Percentiles rank a stretch among this genome's conserved stretches.
Conservation (phyloP, 2,888 invertebrate genomes). For the Clivina fossor region DNA sequence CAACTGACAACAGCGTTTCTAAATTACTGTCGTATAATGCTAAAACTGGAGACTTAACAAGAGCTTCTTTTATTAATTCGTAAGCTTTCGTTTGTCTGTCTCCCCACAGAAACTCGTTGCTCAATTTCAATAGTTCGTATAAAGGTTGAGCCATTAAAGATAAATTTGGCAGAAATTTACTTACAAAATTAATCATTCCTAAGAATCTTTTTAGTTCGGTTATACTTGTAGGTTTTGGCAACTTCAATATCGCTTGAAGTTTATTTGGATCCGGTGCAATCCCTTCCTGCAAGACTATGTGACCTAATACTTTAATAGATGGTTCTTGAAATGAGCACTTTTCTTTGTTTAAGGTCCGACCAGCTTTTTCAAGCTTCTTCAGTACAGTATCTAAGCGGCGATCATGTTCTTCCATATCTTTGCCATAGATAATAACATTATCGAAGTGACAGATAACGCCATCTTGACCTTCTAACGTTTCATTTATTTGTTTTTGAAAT, state of each 20-base stretch:
- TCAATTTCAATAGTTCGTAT: slow-evolving; percentile 13
- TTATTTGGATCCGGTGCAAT: slow-evolving; percentile 32
- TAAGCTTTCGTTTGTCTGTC: slow-evolving; percentile 16
- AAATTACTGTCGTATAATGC: slow-evolving; percentile 23
- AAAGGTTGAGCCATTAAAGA: slow-evolving; percentile 20
- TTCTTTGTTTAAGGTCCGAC: slow-evolving; percentile 32
- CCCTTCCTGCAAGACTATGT: slow-evolving; percentile 31
- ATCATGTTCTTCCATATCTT: slow-evolving; percentile 37
- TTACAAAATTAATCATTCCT: slow-evolving; percentile 27
- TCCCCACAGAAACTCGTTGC: slow-evolving; percentile 19
- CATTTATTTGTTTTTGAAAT: slow-evolving; percentile 7
- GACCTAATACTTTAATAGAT: slow-evolving; percentile 36
- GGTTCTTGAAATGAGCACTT: slow-evolving; percentile 36
- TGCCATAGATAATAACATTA: slow-evolving; percentile 33
- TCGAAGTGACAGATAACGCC: slow-evolving; percentile 25
- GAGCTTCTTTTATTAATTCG: slow-evolving; percentile 12
- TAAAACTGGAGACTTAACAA: slow-evolving; percentile 29
- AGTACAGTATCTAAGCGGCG: slow-evolving; percentile 36
- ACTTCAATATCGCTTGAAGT: slow-evolving; percentile 33
- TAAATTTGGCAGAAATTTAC: slow-evolving; percentile 30
- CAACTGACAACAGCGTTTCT: slow-evolving; percentile 23
- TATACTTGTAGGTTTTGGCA: slow-evolving; percentile 30
- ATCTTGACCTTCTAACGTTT: slow-evolving; percentile 8
- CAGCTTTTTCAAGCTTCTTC: slow-evolving; percentile 11
- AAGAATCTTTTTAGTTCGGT: slow-evolving; percentile 36